phyloP scores from a whole-genome alignment of 1,140 invertebrate genomes.

The Drosophila micromelanica region DNA sequence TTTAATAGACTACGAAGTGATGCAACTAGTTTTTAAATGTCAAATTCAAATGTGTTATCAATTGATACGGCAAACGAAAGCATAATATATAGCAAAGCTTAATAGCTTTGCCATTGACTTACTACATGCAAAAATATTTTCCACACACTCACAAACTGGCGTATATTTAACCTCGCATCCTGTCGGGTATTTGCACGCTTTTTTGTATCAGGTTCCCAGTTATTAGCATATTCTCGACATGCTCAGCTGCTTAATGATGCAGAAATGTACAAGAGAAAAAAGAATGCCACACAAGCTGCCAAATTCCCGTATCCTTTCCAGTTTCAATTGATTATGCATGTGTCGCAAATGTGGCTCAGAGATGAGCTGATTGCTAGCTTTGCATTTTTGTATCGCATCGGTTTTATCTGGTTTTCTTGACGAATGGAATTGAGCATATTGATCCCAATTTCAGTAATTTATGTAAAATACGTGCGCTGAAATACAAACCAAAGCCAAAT shows the following conservation, averaged over 20 bases:
- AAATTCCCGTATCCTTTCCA: conserved; percentile 26
- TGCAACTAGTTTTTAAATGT: no score
- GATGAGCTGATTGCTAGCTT: conserved; percentile 19
- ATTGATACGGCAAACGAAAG: conserved; percentile 13
- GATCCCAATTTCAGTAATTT: conserved; percentile 21
- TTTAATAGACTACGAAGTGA: no score
- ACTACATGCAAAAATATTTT: conserved; percentile 15
- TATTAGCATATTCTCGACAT: conserved; percentile 53
- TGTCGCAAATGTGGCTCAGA: conserved; percentile 6
- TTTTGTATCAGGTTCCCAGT: conserved; percentile 22
- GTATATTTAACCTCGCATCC: conserved; percentile 21
- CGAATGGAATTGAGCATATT: conserved; percentile 20
- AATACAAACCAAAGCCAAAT: conserved; percentile 20
- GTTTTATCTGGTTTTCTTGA: conserved; percentile 20
- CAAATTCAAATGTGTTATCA: conserved; percentile 17
- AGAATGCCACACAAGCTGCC: conserved; percentile 5
- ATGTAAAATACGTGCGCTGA: conserved; percentile 27
- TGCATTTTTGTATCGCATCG: conserved; percentile 17
- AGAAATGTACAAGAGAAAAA: conserved; percentile 36
- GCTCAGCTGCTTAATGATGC: conserved; percentile 53
- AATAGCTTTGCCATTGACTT: conserved; percentile 14
- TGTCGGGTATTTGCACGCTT: conserved; percentile 15
- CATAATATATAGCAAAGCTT: background rate
- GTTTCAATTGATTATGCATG: conserved; percentile 43
- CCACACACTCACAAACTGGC: conserved; percentile 4